Percentiles rank a stretch among this genome's conserved stretches.
phyloP scores from a whole-genome alignment of 2,797 vertebrate species.

The Trichosurus vulpecula region DNA sequence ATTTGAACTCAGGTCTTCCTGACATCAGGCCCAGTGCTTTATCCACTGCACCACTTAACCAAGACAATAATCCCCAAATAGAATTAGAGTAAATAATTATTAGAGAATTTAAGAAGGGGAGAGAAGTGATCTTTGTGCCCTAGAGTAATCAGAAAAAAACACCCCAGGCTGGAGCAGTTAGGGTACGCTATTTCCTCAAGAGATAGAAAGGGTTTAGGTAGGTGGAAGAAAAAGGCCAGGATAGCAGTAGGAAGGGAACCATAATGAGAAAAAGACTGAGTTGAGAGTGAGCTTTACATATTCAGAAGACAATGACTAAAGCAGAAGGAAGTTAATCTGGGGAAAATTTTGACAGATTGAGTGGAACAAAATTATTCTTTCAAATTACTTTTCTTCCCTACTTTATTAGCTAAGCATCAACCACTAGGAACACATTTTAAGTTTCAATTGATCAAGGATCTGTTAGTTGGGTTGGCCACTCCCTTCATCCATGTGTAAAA shows the following conservation, averaged over 20 bases:
- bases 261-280: neutral
- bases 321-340: neutral
- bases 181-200: neutral
- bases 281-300: neutral
- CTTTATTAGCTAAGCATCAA: neutral
- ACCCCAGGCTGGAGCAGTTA: neutral
- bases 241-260: neutral
- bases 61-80: neutral
- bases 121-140: neutral
- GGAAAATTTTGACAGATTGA: neutral
- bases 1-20: too few species aligned
- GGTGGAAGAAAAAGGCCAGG: neutral
- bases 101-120: neutral
- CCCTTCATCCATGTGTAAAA: neutral
- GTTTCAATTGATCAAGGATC: neutral
- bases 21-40: neutral
- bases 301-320: neutral
- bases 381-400: neutral
- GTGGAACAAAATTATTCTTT: neutral
- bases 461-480: neutral
- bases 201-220: neutral
- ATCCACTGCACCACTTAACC: neutral
- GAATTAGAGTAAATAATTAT: neutral
- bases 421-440: neutral
- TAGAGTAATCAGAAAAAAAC: neutral